Conservation (phyloP, 2,888 invertebrate species). For the Lithophane ornitopus region DNA sequence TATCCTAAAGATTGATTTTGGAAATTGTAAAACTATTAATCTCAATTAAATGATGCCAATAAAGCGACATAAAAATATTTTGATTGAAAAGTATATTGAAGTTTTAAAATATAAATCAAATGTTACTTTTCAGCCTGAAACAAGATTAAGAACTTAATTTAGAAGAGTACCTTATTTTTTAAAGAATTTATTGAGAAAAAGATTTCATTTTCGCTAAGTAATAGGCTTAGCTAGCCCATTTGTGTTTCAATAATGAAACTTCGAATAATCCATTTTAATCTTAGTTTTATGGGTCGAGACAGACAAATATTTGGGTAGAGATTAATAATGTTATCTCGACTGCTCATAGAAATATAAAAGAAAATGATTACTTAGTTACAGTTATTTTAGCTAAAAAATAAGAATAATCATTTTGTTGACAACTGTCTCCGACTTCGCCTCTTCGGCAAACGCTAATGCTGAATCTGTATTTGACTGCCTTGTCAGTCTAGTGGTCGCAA, state of each 20-base stretch:
- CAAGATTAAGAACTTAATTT: slow-evolving; percentile 29
- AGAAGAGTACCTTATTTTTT: neutral
- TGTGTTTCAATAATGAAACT: slow-evolving; percentile 36
- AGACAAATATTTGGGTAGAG: neutral
- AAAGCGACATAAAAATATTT: no score
- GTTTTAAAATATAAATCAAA: neutral
- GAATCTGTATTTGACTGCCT: no score
- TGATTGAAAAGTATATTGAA: slow-evolving; percentile 8
- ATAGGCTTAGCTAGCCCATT: slow-evolving; percentile 29
- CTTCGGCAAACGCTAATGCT: neutral
- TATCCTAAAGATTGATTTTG: neutral
- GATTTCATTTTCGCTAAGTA: slow-evolving; percentile 48
- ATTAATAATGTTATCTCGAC: slow-evolving; percentile 1
- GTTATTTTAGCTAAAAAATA: neutral
- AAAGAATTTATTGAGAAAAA: slow-evolving; percentile 10
- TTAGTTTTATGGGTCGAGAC: neutral
- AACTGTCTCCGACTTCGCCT: neutral
- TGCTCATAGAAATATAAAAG: neutral
- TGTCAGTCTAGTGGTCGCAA: no score
- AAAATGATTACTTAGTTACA: neutral
- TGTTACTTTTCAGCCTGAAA: slow-evolving; percentile 1
- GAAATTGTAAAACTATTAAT: neutral
- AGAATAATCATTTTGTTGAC: neutral
- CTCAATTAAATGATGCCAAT: slow-evolving; percentile 1
- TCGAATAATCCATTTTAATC: slow-evolving; percentile 15